Evolutionary conservation across 2,888 invertebrate species (phyloP).

Genomic region (Heteropelma amictum): DNA sequence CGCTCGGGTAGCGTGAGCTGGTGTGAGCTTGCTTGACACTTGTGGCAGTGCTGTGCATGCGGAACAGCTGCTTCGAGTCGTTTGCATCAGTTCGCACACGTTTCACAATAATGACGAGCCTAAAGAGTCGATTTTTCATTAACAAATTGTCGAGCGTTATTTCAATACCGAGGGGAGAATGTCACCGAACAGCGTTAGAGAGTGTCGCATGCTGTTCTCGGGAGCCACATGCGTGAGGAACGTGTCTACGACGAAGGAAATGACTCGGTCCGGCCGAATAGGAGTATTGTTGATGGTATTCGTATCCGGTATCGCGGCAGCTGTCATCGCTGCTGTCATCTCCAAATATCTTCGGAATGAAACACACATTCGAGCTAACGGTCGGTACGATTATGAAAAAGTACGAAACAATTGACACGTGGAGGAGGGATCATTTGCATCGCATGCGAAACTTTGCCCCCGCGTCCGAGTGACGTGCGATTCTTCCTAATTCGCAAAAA

Average conservation of each 20-base stretch:
- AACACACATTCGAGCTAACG: constrained; percentile 53
- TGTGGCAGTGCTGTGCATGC: too few species aligned
- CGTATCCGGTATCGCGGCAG: constrained; percentile 66
- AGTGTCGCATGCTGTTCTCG: constrained; percentile 50
- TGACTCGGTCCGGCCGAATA: constrained; percentile 60
- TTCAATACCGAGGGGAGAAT: constrained; percentile 53
- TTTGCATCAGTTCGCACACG: too few species aligned
- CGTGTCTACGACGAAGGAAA: constrained; percentile 55
- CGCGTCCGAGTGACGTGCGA: too few species aligned
- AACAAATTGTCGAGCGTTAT: constrained; percentile 21
- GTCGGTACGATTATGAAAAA: constrained; percentile 47
- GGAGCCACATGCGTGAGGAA: constrained; percentile 58
- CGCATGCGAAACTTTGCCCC: not conserved
- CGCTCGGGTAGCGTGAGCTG: too few species aligned
- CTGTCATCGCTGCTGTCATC: constrained; percentile 67
- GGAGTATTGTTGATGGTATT: constrained; percentile 67
- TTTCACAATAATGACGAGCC: constrained; percentile 41
- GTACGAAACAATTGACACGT: not conserved
- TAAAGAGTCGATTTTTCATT: constrained; percentile 11
- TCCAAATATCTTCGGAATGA: constrained; percentile 66
- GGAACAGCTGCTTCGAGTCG: too few species aligned
- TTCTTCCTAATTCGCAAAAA: too few species aligned
- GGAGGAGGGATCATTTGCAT: not conserved
- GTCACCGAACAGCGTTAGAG: constrained; percentile 57
- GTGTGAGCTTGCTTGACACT: too few species aligned